Percentiles rank a stretch among this genome's conserved stretches.
Evolutionary conservation across 2,113 vertebrate species (phyloP).

Genomic region (Platichthys stellatus): DNA sequence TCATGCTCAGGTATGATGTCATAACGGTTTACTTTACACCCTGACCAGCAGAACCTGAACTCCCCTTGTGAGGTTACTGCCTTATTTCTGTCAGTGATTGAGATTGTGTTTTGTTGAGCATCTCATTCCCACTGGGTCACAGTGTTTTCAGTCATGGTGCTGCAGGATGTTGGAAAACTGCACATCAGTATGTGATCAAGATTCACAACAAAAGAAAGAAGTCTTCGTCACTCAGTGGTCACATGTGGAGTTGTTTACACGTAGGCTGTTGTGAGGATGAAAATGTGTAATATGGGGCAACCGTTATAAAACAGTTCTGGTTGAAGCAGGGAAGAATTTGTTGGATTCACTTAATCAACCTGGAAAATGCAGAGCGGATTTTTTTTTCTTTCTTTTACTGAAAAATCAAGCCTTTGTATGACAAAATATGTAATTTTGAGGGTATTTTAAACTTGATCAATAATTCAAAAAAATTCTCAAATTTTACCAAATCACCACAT

Average conservation of each 20-base stretch:
- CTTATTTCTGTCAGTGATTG: constrained; percentile 11
- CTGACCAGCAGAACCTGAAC: background rate
- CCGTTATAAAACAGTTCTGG: no score
- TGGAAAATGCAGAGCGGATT: no score
- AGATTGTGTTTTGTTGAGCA: background rate
- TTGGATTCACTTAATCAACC: no score
- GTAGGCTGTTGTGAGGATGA: no score
- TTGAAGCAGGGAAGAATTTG: no score
- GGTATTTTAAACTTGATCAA: no score
- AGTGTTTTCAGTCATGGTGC: background rate
- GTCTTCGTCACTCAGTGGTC: no score
- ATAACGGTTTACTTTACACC: constrained; percentile 18
- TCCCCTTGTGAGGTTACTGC: constrained; percentile 1
- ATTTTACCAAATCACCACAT: background rate
- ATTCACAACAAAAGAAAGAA: background rate
- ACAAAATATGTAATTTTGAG: no score
- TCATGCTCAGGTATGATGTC: background rate
- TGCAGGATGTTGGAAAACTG: background rate
- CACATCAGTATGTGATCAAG: background rate
- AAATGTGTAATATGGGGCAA: no score
- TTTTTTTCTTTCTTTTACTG: no score
- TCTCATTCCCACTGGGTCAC: background rate
- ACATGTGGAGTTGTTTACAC: no score
- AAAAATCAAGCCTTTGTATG: no score
- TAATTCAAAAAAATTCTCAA: background rate